Evolutionary conservation across 2,888 invertebrate genomes (phyloP).

Genomic region (Meganola albula): DNA sequence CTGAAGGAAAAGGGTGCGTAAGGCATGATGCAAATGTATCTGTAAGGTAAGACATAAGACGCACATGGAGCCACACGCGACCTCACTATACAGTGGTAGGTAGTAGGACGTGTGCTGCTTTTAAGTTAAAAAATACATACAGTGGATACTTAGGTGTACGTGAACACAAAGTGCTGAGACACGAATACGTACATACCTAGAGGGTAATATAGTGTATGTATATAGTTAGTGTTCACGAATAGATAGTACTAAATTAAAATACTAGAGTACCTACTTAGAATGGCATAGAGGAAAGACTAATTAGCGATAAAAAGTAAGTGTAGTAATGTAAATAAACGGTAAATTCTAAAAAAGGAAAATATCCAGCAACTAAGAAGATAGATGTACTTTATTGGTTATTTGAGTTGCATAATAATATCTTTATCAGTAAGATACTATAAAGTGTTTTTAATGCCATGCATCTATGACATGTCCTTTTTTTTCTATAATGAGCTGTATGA

Average conservation of each 20-base stretch:
- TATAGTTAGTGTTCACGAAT: too few relatives aligned
- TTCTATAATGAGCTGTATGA: slow-evolving; percentile 4
- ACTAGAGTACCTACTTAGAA: too few relatives aligned
- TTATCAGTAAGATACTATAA: too few relatives aligned
- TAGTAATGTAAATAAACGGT: too few relatives aligned
- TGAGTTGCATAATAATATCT: background rate
- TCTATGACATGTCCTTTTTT: too few relatives aligned
- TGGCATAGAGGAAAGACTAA: too few relatives aligned
- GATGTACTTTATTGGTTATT: background rate
- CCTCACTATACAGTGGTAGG: slow-evolving; percentile 35
- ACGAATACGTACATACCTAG: too few relatives aligned
- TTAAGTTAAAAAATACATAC: background rate
- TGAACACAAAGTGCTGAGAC: slow-evolving; percentile 6
- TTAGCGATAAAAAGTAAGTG: too few relatives aligned
- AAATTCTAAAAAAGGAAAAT: slow-evolving; percentile 31
- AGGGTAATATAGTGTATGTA: too few relatives aligned
- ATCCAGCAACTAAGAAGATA: slow-evolving; percentile 8
- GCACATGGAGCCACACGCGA: slow-evolving; percentile 64
- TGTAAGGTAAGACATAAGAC: slow-evolving; percentile 82
- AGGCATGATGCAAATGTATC: slow-evolving; percentile 98
- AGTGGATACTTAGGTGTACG: background rate
- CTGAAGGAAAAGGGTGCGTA: slow-evolving; percentile 95
- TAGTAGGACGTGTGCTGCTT: slow-evolving; percentile 30
- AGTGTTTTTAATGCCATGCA: too few relatives aligned
- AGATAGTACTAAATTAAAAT: too few relatives aligned